Evolutionary conservation across 1,140 invertebrate genomes (phyloP).

Genomic region (Octopus bimaculoides): DNA sequence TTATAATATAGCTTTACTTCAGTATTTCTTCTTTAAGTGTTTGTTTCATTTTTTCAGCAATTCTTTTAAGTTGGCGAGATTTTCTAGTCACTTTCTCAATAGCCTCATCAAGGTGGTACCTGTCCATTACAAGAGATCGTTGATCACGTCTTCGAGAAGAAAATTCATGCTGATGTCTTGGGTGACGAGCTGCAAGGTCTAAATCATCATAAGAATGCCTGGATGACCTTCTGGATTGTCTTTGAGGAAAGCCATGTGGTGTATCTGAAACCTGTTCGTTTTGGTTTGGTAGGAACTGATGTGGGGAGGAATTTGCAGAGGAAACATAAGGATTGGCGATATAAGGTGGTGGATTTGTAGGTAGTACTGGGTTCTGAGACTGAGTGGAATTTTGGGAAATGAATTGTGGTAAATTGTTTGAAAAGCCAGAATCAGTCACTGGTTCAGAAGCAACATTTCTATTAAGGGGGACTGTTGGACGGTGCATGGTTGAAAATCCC

Average conservation of each 20-base stretch:
- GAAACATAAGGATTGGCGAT: too few relatives aligned
- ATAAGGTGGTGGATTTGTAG: too few relatives aligned
- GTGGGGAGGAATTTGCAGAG: too few relatives aligned
- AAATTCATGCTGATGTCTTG: too few relatives aligned
- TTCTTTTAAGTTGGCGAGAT: conserved; percentile 40
- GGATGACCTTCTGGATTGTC: conserved; percentile 18
- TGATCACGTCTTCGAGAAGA: not conserved
- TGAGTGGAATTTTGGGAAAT: too few relatives aligned
- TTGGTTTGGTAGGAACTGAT: too few relatives aligned
- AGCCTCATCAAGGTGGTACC: conserved; percentile 35
- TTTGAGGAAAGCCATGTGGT: conserved; percentile 25
- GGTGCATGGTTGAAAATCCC: too few relatives aligned
- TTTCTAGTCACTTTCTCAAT: conserved; percentile 36
- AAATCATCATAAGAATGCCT: conserved; percentile 35
- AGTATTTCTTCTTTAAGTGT: conserved; percentile 39
- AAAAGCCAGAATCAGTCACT: too few relatives aligned
- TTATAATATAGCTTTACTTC: not conserved
- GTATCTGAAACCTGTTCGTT: not conserved
- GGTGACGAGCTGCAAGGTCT: not conserved
- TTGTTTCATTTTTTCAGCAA: conserved; percentile 49
- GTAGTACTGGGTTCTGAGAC: too few relatives aligned
- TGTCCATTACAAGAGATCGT: conserved; percentile 19
- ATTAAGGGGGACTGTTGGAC: too few relatives aligned
- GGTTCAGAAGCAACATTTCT: too few relatives aligned
- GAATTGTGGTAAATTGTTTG: too few relatives aligned